These are phyloP conservation scores for Microcebus murinus DNA, from an alignment of 2,113 vertebrate species.

Conservation along the genomic window DNA sequence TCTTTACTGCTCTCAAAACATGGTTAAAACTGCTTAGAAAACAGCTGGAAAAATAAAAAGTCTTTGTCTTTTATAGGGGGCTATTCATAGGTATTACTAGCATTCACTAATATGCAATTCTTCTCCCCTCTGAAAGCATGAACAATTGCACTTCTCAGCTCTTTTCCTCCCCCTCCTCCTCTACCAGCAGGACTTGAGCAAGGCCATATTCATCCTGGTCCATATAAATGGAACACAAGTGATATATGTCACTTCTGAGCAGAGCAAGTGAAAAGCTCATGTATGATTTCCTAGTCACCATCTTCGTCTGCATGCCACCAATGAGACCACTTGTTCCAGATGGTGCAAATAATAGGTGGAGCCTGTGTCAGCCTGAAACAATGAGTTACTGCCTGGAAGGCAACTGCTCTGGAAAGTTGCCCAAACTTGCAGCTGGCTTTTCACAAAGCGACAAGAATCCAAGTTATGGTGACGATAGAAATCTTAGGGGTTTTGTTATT, in stretches of 20 bases:
- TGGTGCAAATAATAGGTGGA: background rate
- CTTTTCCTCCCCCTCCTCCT: background rate
- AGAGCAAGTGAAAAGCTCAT: background rate
- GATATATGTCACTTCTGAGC: background rate
- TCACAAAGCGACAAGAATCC: background rate
- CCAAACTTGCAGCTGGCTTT: background rate
- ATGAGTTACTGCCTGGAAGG: background rate
- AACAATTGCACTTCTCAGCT: background rate
- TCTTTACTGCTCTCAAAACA: background rate
- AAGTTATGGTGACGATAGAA: background rate
- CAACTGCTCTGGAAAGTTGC: background rate
- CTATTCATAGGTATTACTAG: fast-evolving
- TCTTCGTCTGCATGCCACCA: background rate
- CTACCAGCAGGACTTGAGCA: background rate
- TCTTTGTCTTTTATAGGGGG: background rate
- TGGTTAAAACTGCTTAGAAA: background rate
- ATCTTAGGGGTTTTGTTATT: background rate
- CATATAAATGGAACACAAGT: background rate
- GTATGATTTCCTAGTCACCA: background rate
- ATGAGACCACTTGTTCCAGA: background rate
- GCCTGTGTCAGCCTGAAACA: background rate
- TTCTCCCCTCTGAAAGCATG: background rate
- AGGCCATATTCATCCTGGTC: background rate
- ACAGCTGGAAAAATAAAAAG: background rate
- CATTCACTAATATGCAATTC: background rate